phyloP scores from a whole-genome alignment of 2,113 vertebrate genomes.

The Dolichallabes microphthalmus region DNA sequence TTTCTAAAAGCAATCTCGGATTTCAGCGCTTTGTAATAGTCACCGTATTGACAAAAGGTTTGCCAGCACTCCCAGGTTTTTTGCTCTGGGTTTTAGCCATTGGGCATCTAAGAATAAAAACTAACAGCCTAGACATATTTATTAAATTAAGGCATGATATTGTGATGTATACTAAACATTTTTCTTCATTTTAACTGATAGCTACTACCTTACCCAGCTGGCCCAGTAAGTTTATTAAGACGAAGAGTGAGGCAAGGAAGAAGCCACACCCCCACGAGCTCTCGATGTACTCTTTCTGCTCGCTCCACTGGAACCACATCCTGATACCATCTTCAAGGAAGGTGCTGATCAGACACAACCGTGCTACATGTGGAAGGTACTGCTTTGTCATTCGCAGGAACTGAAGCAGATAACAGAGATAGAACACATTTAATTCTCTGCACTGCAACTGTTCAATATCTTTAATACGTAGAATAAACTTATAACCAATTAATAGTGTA shows the following conservation, averaged over 20 bases:
- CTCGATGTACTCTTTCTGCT: slow-evolving; percentile 90
- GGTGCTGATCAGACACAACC: slow-evolving; percentile 89
- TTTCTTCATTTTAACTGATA: not conserved
- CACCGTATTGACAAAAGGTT: too few relatives aligned
- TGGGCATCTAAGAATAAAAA: not conserved
- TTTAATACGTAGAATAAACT: not conserved
- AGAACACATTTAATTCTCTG: not conserved
- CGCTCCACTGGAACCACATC: slow-evolving; percentile 93
- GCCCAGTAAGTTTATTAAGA: slow-evolving; percentile 85
- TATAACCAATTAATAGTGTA: not conserved
- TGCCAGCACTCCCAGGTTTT: too few relatives aligned
- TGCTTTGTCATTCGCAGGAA: slow-evolving; percentile 88
- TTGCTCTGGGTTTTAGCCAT: too few relatives aligned
- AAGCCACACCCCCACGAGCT: slow-evolving; percentile 84
- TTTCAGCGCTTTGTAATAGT: too few relatives aligned
- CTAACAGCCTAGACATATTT: not conserved
- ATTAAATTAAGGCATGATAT: not conserved
- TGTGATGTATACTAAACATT: not conserved
- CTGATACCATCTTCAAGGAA: slow-evolving; percentile 90
- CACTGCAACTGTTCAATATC: not conserved
- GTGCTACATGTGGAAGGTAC: slow-evolving; percentile 86
- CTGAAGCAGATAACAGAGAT: slow-evolving; percentile 57
- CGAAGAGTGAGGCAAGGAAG: slow-evolving; percentile 83
- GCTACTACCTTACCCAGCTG: slow-evolving; percentile 78
- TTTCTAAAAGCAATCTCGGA: too few relatives aligned